Percentiles rank a stretch among this genome's conserved stretches.
Conservation (phyloP, 2,797 vertebrate species). For the Schizothorax lantsangensis region DNA sequence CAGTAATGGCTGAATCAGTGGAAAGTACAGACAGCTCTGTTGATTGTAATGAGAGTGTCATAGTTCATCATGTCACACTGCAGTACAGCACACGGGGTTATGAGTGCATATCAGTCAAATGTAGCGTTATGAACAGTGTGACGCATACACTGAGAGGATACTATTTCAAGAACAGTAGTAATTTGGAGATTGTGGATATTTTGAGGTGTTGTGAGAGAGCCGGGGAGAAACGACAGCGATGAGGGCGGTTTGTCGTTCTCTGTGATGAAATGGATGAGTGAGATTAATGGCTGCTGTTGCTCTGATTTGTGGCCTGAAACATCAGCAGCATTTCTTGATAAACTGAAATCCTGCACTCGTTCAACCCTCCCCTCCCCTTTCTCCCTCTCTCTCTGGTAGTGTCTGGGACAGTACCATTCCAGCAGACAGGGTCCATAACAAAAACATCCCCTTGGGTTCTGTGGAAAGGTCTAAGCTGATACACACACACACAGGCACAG, state of each 20-base stretch:
- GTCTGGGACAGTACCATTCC: slow-evolving; percentile 80
- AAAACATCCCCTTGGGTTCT: slow-evolving; percentile 32
- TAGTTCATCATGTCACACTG: neutral
- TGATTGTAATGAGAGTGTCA: neutral
- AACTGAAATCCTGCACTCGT: slow-evolving; percentile 62
- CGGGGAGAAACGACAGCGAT: slow-evolving; percentile 5
- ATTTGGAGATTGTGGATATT: neutral
- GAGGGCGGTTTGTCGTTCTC: slow-evolving; percentile 6
- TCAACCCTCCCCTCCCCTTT: slow-evolving; percentile 46
- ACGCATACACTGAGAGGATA: neutral
- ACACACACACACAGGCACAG: slow-evolving; percentile 21
- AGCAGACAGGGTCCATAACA: slow-evolving; percentile 76
- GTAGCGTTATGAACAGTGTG: neutral
- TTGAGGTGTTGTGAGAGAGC: neutral
- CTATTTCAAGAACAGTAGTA: neutral
- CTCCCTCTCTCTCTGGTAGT: slow-evolving; percentile 47
- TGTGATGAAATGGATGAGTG: slow-evolving; percentile 22
- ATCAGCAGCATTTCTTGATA: slow-evolving; percentile 55
- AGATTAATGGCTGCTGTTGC: slow-evolving; percentile 42
- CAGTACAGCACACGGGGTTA: neutral
- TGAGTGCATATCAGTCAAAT: neutral
- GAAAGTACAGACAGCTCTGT: neutral
- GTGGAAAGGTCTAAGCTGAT: slow-evolving; percentile 29
- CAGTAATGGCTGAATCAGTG: neutral
- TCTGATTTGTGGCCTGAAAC: slow-evolving; percentile 51